Percentiles rank a stretch among this genome's conserved stretches.
These are phyloP conservation scores for Drosophila prostipennis DNA, from an alignment of 2,888 invertebrate species.

Conservation along the genomic window DNA sequence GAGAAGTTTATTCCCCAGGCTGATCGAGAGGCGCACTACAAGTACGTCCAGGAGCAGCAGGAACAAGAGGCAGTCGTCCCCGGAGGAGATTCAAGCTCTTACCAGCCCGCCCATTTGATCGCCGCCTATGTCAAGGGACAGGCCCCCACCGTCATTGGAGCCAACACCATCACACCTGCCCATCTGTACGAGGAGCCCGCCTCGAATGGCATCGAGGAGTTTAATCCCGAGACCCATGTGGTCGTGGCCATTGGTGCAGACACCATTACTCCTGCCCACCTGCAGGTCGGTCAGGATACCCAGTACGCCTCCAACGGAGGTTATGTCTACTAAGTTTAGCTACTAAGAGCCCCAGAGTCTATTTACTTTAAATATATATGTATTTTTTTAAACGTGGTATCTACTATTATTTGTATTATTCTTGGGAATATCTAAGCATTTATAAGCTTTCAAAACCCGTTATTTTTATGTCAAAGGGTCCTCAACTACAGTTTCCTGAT, in stretches of 20 bases:
- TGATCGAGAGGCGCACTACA: conserved; percentile 44
- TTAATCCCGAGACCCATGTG: conserved; percentile 58
- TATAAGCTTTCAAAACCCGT: no score
- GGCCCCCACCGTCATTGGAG: conserved; percentile 34
- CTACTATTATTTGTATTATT: no score
- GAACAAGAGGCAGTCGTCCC: neutral
- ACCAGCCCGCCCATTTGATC: conserved; percentile 20
- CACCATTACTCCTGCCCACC: conserved; percentile 47
- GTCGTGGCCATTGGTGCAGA: conserved; percentile 56
- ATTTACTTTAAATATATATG: conserved; percentile 17
- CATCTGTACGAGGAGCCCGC: conserved; percentile 58
- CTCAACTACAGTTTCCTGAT: neutral
- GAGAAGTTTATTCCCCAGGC: conserved; percentile 52
- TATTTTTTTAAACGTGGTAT: conserved; percentile 1
- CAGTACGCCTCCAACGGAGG: conserved; percentile 82
- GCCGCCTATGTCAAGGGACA: conserved; percentile 42
- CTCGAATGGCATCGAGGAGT: conserved; percentile 70
- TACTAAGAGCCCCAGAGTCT: conserved; percentile 3
- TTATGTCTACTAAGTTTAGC: conserved; percentile 74
- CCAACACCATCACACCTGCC: conserved; percentile 44
- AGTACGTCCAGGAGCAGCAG: conserved; percentile 26
- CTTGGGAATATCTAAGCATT: no score
- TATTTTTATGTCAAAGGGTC: no score
- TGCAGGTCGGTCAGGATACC: conserved; percentile 62
- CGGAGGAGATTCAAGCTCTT: conserved; percentile 25